Base-by-base conservation (phyloP, 2,888 invertebrate genomes). In the Operophtera brumata region DNA sequence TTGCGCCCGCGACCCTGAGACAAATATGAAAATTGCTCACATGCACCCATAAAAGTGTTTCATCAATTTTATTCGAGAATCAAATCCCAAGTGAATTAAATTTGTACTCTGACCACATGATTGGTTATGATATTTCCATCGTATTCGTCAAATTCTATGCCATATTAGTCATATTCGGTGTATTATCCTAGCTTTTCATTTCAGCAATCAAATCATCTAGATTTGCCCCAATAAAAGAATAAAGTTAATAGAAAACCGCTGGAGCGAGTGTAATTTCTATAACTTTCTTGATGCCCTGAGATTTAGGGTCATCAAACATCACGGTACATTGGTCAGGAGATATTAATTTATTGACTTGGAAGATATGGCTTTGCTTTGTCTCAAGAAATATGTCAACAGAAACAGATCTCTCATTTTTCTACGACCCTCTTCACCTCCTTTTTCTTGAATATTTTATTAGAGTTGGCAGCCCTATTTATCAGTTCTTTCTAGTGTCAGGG, bases 331-430 rank as follows among this genome's bases (percentile, higher is more conserved):
- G 76, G 61, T 46, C 69, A 47, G 65, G 54, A 43, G 47, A 69
- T 68, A 73, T 75, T 73, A 76, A 76, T 76, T 73, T 76, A 74
- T 72, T 64, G 68, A 60, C 61, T 63, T 50, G 68, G 68, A 71
- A 75, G 71, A 73, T 69, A 73, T 57, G 65, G 48, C 44, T 51
- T 58, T 46, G 61, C 57, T 67, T 70, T 62, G 64, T 69, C 64
- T 64, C 56, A 64, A 61, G 43, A 47, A 55, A 53, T 41, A 48
- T 56, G 47, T 46, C 28, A 26, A 13, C 44, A 39, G 35, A 40
- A 47, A 20, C 34, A 9, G n/a, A 14, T 6, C 43, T 11, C 8
- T 11, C 1, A n/a, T 9, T 12, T 20, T 25, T 11, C 11, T 2
- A 8, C 26, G 10, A 34, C 13, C 36, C 36, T n/a, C n/a, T 26